phyloP scores from a whole-genome alignment of 1,140 invertebrate species.

The Trichoplusia ni region DNA sequence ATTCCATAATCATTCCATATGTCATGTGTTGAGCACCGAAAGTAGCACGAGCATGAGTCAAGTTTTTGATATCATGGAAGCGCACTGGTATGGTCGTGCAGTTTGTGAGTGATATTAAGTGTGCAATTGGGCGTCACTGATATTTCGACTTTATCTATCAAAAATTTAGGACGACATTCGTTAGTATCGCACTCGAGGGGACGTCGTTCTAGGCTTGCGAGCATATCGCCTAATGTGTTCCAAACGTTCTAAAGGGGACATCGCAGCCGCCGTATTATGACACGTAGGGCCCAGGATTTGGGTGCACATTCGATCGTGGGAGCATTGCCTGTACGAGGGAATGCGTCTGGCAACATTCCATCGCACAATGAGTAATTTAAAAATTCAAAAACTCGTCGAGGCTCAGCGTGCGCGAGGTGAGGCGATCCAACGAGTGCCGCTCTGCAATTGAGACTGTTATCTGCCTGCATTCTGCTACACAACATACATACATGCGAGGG shows the following conservation, averaged over 20 bases:
- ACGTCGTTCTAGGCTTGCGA: constrained; percentile 71
- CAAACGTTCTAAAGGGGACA: constrained; percentile 46
- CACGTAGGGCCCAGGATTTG: constrained; percentile 57
- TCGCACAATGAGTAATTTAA: constrained; percentile 83
- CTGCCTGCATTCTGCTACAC: constrained; percentile 56
- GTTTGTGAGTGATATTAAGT: constrained; percentile 61
- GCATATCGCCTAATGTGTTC: constrained; percentile 44
- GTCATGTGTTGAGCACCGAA: constrained; percentile 26
- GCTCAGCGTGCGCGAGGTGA: constrained; percentile 63
- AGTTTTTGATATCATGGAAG: constrained; percentile 66
- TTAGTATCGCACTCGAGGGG: constrained; percentile 69
- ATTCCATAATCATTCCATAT: constrained; percentile 14
- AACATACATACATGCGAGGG: constrained; percentile 42
- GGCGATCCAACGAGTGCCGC: constrained; percentile 67
- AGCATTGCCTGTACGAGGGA: constrained; percentile 42
- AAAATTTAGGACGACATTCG: constrained; percentile 78
- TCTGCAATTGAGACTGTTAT: constrained; percentile 76
- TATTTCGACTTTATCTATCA: constrained; percentile 75
- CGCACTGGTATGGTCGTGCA: constrained; percentile 56
- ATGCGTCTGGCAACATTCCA: constrained; percentile 72
- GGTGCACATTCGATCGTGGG: constrained; percentile 66
- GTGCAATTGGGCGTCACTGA: constrained; percentile 51
- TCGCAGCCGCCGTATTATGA: constrained; percentile 57
- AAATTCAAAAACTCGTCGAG: constrained; percentile 82
- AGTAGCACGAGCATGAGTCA: constrained; percentile 37